phyloP scores from a whole-genome alignment of 2,888 invertebrate species.

The Oscheius sp. region DNA sequence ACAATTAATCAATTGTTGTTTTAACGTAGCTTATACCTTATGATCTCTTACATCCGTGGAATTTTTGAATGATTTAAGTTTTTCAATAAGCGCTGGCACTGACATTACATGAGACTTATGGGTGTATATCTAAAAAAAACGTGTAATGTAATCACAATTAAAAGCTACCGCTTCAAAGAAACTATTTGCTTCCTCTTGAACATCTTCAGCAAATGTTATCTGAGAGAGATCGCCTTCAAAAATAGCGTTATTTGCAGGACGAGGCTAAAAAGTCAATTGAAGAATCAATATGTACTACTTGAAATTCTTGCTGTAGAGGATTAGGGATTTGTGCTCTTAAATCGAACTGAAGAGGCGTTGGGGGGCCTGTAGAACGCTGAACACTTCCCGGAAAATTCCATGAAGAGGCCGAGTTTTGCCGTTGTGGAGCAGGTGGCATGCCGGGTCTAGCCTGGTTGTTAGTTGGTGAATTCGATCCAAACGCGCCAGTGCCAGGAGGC shows the following conservation, averaged over 20 bases:
- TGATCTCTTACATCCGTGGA: conserved; percentile 84
- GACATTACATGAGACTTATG: conserved; percentile 76
- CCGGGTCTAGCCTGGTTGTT: not conserved
- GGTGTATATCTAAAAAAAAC: conserved; percentile 37
- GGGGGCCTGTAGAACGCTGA: conserved; percentile 40
- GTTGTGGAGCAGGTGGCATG: conserved; percentile 14
- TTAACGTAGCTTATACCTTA: conserved; percentile 11
- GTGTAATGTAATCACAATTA: not conserved
- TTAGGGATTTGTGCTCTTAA: conserved; percentile 35
- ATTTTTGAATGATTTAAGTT: conserved; percentile 93
- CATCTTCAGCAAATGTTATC: conserved; percentile 75
- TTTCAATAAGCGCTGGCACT: conserved; percentile 93
- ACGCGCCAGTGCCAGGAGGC: conserved; percentile 1
- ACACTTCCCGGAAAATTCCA: conserved; percentile 5
- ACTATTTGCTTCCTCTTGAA: conserved; percentile 97
- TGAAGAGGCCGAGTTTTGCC: conserved; percentile 32
- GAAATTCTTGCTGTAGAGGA: conserved; percentile 29
- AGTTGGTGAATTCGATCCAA: conserved; percentile 26
- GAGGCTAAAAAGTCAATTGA: too few species aligned
- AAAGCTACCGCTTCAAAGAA: conserved; percentile 89
- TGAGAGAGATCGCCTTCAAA: conserved; percentile 34
- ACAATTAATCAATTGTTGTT: not conserved
- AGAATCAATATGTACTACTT: conserved; percentile 10
- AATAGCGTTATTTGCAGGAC: too few species aligned
- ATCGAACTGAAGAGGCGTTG: conserved; percentile 45